These are phyloP conservation scores for Alloplasta piceator DNA, from an alignment of 2,888 invertebrate species.

Conservation along the genomic window DNA sequence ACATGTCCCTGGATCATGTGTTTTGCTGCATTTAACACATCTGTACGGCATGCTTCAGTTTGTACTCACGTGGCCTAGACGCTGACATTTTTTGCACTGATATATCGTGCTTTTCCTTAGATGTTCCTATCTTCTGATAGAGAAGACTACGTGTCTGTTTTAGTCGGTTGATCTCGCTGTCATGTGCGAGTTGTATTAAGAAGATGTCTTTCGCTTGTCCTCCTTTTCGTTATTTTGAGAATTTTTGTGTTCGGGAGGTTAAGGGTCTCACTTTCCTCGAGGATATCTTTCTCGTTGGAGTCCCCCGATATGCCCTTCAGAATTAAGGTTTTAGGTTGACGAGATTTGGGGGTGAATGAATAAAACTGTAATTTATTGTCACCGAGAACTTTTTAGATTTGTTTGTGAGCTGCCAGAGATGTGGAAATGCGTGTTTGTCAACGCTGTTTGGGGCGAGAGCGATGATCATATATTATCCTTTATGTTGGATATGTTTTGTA, in stretches of 20 bases:
- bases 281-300: constrained; percentile 3
- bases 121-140: constrained; percentile 47
- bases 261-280: neutral
- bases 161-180: neutral
- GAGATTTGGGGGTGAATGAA: constrained; percentile 14
- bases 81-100: constrained; percentile 50
- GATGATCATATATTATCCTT: too few species aligned
- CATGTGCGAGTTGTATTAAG: constrained; percentile 16
- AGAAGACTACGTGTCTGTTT: constrained; percentile 1
- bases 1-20: constrained; percentile 40
- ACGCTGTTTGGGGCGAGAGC: too few species aligned
- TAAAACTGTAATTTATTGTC: too few species aligned
- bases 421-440: too few species aligned
- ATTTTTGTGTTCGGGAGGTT: neutral
- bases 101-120: constrained; percentile 16
- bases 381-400: too few species aligned
- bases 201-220: constrained; percentile 9
- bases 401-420: too few species aligned
- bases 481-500: too few species aligned
- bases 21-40: constrained; percentile 44
- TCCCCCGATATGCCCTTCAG: constrained; percentile 31
- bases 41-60: constrained; percentile 42
- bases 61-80: constrained; percentile 27
- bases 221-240: neutral
- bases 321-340: constrained; percentile 10